Evolutionary conservation across 2,797 vertebrate species (phyloP).

Genomic region (Gobio occitaniae): DNA sequence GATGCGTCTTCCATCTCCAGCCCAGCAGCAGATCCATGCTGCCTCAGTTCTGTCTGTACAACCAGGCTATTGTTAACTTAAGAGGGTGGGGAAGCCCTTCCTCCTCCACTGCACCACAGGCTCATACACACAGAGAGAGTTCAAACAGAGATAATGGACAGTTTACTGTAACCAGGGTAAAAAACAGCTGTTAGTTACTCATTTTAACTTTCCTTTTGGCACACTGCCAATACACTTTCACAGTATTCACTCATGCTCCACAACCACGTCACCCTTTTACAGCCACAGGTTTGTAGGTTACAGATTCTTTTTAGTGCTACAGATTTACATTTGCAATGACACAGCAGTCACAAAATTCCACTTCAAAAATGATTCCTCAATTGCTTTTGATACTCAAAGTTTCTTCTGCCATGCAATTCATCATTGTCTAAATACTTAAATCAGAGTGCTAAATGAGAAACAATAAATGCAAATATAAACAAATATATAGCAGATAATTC

Average conservation of each 20-base stretch:
- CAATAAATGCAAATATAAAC: background rate
- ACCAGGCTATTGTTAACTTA: conserved; percentile 54
- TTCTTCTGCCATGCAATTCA: background rate
- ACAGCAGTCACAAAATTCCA: background rate
- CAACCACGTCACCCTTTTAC: background rate
- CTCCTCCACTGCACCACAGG: conserved; percentile 51
- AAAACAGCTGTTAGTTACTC: conserved; percentile 40
- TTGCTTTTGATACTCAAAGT: background rate
- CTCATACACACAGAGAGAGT: conserved; percentile 11
- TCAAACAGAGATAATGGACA: conserved; percentile 36
- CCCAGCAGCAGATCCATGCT: conserved; percentile 25
- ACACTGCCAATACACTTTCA: conserved; percentile 4
- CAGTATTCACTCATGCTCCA: conserved; percentile 1
- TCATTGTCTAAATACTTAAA: background rate
- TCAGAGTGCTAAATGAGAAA: background rate
- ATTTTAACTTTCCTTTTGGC: conserved; percentile 48
- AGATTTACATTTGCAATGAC: conserved; percentile 13
- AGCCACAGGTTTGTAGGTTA: conserved; percentile 16
- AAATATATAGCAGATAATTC: background rate
- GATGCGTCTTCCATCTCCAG: conserved; percentile 60
- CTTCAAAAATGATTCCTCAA: background rate
- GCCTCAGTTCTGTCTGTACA: conserved; percentile 44
- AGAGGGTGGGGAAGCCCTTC: conserved; percentile 49
- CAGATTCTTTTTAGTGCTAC: conserved; percentile 24
- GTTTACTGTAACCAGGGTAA: conserved; percentile 49